Evolutionary conservation across 2,113 vertebrate genomes (phyloP), one percentile per base, ranked within the genome.

Genomic region (Stegostoma tigrinum): DNA sequence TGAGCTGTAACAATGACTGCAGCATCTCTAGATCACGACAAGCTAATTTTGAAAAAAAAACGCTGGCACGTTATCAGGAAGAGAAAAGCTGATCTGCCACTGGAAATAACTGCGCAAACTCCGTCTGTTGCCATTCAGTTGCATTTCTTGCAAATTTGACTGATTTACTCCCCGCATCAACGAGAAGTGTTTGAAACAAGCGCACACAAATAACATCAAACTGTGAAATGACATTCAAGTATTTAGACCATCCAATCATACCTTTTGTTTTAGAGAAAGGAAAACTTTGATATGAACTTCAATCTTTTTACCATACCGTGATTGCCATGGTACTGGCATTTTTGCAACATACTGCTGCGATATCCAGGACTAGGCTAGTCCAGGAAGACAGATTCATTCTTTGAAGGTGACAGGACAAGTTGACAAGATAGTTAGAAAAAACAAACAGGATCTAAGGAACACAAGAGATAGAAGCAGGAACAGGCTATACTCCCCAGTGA

Each of bases 251-350:
- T 66, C 34, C n/a, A n/a, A 38, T 67, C 89, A 93, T 17, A 38
- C 6, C 21, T 7, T 38, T 64, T 12, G n/a, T 66, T n/a, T 66
- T 19, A 38, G 23, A 78, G 34, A 61, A 64, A 64, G 5, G 17
- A 38, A 38, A 91, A 91, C 2, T 38, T 66, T 52, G 27, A 23
- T 27, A 30, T 55, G 14, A 38, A 91, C n/a, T 91, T 91, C 98
- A 98, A 98, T 98, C 98, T 98, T 98, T 61, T 98, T 98, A 98
- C 97, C 97, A 97, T 98, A 97, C 98, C 96, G 96, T 97, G 97
- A 97, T 97, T 97, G 98, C 97, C 97, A 97, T 97, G 97, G 97
- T 97, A 97, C 97, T 97, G 97, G 96, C 97, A 97, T 96, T 97
- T 97, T 66, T 15, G 19, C 34, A 38, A 21, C 21, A 5, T 66